These are phyloP conservation scores for Athrips mouffetella DNA, from an alignment of 2,888 invertebrate species.

Conservation along the genomic window DNA sequence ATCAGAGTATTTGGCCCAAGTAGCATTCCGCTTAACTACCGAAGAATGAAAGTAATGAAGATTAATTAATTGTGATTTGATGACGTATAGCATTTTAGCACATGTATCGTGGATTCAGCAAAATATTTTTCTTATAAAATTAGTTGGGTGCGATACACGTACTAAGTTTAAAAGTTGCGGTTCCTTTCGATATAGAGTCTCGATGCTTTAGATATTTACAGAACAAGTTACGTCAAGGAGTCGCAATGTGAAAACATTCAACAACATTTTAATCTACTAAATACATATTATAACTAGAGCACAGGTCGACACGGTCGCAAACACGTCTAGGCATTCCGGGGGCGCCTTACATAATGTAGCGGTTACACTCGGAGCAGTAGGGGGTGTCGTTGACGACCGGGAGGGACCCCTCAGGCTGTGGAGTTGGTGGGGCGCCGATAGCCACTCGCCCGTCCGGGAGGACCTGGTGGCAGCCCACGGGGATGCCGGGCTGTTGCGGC, in stretches of 20 bases:
- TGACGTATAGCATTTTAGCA: slow-evolving; percentile 29
- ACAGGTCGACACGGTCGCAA: slow-evolving; percentile 77
- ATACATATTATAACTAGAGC: slow-evolving; percentile 58
- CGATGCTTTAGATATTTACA: slow-evolving; percentile 21
- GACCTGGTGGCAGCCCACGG: slow-evolving; percentile 75
- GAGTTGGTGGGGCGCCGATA: slow-evolving; percentile 58
- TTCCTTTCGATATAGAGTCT: slow-evolving; percentile 32
- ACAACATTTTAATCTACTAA: slow-evolving; percentile 46
- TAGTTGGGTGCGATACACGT: slow-evolving; percentile 35
- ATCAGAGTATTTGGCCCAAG: not conserved
- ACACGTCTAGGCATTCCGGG: slow-evolving; percentile 69
- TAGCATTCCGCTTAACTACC: slow-evolving; percentile 39
- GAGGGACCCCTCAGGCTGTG: slow-evolving; percentile 46
- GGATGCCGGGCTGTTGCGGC: slow-evolving; percentile 72
- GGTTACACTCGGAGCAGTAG: slow-evolving; percentile 90
- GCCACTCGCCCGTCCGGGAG: slow-evolving; percentile 71
- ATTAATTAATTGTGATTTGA: slow-evolving; percentile 43
- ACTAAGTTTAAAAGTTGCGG: slow-evolving; percentile 34
- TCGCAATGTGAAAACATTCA: slow-evolving; percentile 46
- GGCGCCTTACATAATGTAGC: slow-evolving; percentile 91
- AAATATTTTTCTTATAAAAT: too few relatives aligned
- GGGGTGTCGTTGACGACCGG: slow-evolving; percentile 78
- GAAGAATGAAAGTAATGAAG: slow-evolving; percentile 40
- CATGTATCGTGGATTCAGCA: slow-evolving; percentile 33
- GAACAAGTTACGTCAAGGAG: slow-evolving; percentile 25